Evolutionary conservation across 2,113 vertebrate genomes (phyloP), one percentile per base, ranked within the genome.

Genomic region (Salvelinus sp.): DNA sequence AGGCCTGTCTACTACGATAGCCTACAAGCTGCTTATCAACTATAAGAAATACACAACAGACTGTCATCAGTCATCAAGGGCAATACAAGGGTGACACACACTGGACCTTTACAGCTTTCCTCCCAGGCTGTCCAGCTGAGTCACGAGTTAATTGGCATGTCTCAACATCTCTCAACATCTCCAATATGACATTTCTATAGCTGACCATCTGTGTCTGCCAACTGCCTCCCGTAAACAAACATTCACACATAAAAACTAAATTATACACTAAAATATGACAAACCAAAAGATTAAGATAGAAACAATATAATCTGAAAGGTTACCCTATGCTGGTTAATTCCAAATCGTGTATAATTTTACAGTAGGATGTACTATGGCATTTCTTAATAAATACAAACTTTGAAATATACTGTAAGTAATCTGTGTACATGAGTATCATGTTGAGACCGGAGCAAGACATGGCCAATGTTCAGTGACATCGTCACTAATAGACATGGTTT

Each of bases 141-240:
- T 58, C 73, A 78, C 75, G 78, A 77, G 76, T 79, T 88, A 80
- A 84, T n/a, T 44, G 76, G 71, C 14, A 71, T 84, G 72, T 54
- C 50, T 54, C 50, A 54, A 18, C 86, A 89, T 89, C 90, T 54
- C 50, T 54, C 50, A 54, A 18, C 86, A 89, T 89, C 90, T 89
- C 75, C 76, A 85, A 79, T 74, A 60, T 87, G 84, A 90, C 86
- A 89, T 89, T 91, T 88, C 82, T 83, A 81, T 75, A 68, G 58
- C 69, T 65, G 79, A 86, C 86, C 90, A 91, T 87, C 87, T 88
- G 85, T 69, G 78, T 79, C 54, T 38, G 79, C 87, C 85, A 88
- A 88, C 79, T 88, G 88, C 80, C 70, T 75, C 12, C 69, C 60
- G 69, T 79, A 82, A 78, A 62, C 18, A 65, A 74, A 76, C 27